Evolutionary conservation across 23 tunicate genomes (phyloP).

Genomic region (Corella eumyota): DNA sequence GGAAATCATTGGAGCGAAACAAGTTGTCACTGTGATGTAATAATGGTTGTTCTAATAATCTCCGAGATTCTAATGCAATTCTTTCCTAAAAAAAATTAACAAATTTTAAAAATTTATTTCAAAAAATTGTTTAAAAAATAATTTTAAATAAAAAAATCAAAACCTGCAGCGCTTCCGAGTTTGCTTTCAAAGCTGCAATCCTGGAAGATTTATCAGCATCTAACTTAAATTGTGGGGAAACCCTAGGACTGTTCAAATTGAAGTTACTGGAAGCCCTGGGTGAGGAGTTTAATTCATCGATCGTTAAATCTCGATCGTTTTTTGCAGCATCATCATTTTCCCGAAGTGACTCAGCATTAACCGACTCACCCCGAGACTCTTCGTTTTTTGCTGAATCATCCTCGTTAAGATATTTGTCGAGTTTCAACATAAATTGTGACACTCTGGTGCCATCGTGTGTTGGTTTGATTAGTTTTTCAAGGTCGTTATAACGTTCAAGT

Average conservation of each 20-base stretch:
- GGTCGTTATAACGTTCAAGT: constrained; percentile 4
- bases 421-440: constrained; percentile 45
- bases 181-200: constrained; percentile 64
- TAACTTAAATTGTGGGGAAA: too few relatives aligned
- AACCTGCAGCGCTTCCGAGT: constrained; percentile 68
- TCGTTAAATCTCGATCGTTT: background rate
- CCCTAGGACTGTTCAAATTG: too few relatives aligned
- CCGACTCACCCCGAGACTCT: background rate
- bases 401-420: constrained; percentile 51
- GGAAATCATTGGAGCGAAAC: too few relatives aligned
- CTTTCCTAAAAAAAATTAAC: too few relatives aligned
- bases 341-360: background rate
- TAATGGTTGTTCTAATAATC: too few relatives aligned
- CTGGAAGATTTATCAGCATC: too few relatives aligned
- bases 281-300: too few relatives aligned
- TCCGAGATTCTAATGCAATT: too few relatives aligned
- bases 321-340: background rate
- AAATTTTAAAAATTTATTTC: background rate
- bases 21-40: too few relatives aligned
- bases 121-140: background rate
- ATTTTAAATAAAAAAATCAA: background rate
- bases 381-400: background rate
- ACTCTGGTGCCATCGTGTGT: constrained; percentile 15
- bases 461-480: background rate
- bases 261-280: too few relatives aligned